These are phyloP conservation scores for Tylochromis polylepis DNA, from an alignment of 2,113 vertebrate genomes.

Conservation along the genomic window DNA sequence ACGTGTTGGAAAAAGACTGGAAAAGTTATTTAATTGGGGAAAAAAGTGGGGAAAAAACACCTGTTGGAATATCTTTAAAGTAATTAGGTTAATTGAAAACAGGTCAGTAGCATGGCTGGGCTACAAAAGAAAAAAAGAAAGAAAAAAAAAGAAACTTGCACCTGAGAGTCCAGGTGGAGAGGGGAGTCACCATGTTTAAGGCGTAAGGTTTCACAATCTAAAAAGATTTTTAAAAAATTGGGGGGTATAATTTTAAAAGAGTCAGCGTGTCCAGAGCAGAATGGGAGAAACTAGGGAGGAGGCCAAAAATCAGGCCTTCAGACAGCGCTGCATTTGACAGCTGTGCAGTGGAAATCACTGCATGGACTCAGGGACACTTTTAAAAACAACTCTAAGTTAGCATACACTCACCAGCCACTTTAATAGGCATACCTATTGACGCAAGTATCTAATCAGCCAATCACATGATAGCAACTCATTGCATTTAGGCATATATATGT, in stretches of 20 bases:
- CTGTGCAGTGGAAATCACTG: neutral
- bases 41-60: neutral
- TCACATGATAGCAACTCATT: neutral
- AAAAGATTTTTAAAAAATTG: rapidly evolving
- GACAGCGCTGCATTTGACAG: neutral
- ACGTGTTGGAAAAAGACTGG: neutral
- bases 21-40: rapidly evolving
- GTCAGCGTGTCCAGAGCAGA: neutral
- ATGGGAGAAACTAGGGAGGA: neutral
- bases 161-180: neutral
- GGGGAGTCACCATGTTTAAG: neutral
- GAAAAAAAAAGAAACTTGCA: neutral
- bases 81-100: neutral
- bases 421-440: neutral
- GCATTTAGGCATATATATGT: neutral
- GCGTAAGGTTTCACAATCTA: neutral
- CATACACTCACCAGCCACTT: neutral
- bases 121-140: neutral
- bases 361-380: neutral
- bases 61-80: neutral
- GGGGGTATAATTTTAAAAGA: neutral
- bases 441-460: neutral
- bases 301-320: neutral
- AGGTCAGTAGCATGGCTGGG: neutral
- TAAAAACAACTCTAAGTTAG: neutral